phyloP scores from a whole-genome alignment of 2,888 invertebrate species.

The Phytoseiulus persimilis region DNA sequence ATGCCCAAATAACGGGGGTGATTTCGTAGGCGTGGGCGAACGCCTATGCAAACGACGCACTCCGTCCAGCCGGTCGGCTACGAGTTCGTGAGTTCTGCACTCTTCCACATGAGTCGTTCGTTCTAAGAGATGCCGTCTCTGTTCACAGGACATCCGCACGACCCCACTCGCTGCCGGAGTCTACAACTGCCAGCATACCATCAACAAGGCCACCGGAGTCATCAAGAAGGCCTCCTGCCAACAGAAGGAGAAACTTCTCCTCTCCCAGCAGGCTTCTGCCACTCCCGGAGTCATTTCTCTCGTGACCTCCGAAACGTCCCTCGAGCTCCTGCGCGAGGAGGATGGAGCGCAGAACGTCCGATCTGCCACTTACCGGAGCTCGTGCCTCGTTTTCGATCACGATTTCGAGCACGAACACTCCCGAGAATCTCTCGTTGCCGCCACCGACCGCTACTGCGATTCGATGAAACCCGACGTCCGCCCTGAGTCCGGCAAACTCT shows the following conservation, averaged over 20 bases:
- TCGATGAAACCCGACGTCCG: constrained; percentile 27
- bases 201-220: constrained; percentile 21
- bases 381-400: constrained; percentile 25
- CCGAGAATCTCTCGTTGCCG: background rate
- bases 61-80: no score
- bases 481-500: constrained; percentile 25
- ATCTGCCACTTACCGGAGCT: background rate
- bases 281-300: constrained; percentile 30
- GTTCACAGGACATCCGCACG: constrained; percentile 23
- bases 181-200: constrained; percentile 7
- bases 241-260: constrained; percentile 18
- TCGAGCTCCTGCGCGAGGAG: constrained; percentile 6
- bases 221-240: constrained; percentile 11
- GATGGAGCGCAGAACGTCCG: constrained; percentile 18
- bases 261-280: constrained; percentile 7
- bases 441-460: constrained; percentile 29
- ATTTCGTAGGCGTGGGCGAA: background rate
- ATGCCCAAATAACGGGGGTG: background rate
- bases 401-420: background rate
- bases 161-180: background rate
- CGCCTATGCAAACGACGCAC: background rate
- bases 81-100: no score
- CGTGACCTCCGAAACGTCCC: background rate
- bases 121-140: background rate
- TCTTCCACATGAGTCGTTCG: no score